Conservation (phyloP, 2,113 vertebrate genomes). For the Grammomys dolichurus region DNA sequence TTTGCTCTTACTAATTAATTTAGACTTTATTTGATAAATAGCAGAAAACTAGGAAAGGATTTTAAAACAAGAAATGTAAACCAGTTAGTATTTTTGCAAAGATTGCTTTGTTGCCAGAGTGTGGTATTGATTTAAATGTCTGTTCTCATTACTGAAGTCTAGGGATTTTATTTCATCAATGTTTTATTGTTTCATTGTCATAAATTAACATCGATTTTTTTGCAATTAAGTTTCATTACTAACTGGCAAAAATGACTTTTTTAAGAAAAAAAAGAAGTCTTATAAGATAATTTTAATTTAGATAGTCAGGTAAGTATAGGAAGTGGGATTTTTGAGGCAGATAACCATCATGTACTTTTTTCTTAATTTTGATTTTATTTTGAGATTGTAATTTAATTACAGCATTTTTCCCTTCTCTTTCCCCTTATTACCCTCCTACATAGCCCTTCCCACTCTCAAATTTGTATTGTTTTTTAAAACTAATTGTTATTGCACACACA, state of each 20-base stretch:
- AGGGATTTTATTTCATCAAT: conserved; percentile 74
- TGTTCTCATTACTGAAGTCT: conserved; percentile 59
- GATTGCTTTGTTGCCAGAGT: conserved; percentile 26
- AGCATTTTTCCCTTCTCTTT: not conserved
- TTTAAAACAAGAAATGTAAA: conserved; percentile 57
- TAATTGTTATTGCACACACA: not conserved
- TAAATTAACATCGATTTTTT: conserved; percentile 71
- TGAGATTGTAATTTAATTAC: not conserved
- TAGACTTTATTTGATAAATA: conserved; percentile 59
- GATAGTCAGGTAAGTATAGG: conserved; percentile 41
- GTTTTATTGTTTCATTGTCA: conserved; percentile 77
- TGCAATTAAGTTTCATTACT: conserved; percentile 70
- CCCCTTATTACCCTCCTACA: not conserved
- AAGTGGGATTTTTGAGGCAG: not conserved
- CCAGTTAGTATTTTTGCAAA: conserved; percentile 64
- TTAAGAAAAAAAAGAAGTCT: conserved; percentile 63
- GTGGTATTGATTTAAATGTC: conserved; percentile 72
- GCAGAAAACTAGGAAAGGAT: conserved; percentile 5
- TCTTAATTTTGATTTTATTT: not conserved
- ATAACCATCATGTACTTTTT: too few species aligned
- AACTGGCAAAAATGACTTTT: conserved; percentile 65
- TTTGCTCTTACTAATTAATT: conserved; percentile 55
- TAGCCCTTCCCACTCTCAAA: not conserved
- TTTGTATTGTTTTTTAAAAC: not conserved
- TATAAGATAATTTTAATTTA: conserved; percentile 65